Base-by-base conservation (phyloP, 1,140 invertebrate genomes). In the Trichoplusia ni region DNA sequence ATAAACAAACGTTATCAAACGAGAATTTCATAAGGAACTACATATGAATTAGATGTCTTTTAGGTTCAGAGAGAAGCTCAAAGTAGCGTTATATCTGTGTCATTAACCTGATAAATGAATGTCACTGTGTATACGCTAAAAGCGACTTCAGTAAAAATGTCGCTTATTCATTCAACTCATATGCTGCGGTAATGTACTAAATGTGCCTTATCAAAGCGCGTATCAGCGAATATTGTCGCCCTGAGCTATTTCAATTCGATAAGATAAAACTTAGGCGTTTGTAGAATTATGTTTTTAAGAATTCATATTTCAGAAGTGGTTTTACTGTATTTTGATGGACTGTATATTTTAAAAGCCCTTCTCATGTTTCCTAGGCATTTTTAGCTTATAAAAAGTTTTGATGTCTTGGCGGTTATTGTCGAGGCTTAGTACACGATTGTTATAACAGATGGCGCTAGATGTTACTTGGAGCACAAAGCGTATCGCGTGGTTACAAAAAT, bases 361-460 rank as follows among this genome's bases (percentile, higher is more conserved):
- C n/a, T n/a, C n/a, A n/a, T n/a, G 7, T 27, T 27, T 27, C 7
- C 3, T 27, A 27, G 25, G 7, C 25, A 27, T 27, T 27, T 27
- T 35, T 6, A 35, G n/a, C n/a, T 9, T 6, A 35, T 6, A 9
- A 27, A 25, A 46, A 25, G 25, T 46, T 13, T 46, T 27, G 13
- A 21, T 19, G 40, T 44, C 2, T 60, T 23, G 27, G 16, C 8
- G 23, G 18, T 21, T n/a, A 42, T 35, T 13, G 29, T 23, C 9
- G 2, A 7, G n/a, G 9, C 1, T 46, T 67, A 73, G 47, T 76
- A 54, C 56, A 7, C 16, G 4, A 4, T 5, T 7, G 5, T 4
- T 13, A 18, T 31, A 68, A 74, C 37, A 83, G 81, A 83, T 83
- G 79, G 77, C 81, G 79, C 47, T 80, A 72, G 51, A 67, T 6